These are phyloP conservation scores for Drosophila orena DNA, from an alignment of 1,140 invertebrate genomes.

Conservation along the genomic window DNA sequence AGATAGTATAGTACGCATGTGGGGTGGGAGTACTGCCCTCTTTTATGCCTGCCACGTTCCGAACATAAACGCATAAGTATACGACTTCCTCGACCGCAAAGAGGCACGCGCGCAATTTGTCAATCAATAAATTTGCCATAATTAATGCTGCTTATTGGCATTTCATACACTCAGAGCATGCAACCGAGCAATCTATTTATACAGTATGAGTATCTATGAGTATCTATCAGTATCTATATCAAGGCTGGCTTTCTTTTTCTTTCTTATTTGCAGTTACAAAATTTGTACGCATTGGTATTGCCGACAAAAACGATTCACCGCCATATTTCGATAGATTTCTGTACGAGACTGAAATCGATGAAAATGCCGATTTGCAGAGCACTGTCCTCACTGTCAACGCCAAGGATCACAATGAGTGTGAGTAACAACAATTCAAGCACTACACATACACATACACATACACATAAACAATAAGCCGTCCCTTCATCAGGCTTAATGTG, in stretches of 20 bases:
- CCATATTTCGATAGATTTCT: conserved; percentile 89
- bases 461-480: conserved; percentile 37
- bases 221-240: conserved; percentile 5
- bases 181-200: conserved; percentile 33
- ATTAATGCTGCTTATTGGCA: conserved; percentile 81
- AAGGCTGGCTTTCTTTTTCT: conserved; percentile 38
- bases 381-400: conserved; percentile 89
- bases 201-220: conserved; percentile 14
- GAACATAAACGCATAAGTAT: conserved; percentile 68
- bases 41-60: conserved; percentile 76
- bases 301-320: conserved; percentile 89
- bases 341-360: conserved; percentile 89
- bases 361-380: conserved; percentile 89
- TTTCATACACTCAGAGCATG: conserved; percentile 63
- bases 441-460: conserved; percentile 23
- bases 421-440: conserved; percentile 55
- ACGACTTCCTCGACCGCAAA: conserved; percentile 52
- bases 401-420: conserved; percentile 89
- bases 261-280: conserved; percentile 85
- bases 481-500: conserved; percentile 33
- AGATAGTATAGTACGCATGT: not conserved
- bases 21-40: not conserved
- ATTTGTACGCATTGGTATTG: conserved; percentile 86
- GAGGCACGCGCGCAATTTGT: conserved; percentile 77
- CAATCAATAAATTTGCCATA: conserved; percentile 81